Evolutionary conservation across 35 echinoderm and acorn worm genomes (phyloP).

Genomic region (Amphiura filiformis): DNA sequence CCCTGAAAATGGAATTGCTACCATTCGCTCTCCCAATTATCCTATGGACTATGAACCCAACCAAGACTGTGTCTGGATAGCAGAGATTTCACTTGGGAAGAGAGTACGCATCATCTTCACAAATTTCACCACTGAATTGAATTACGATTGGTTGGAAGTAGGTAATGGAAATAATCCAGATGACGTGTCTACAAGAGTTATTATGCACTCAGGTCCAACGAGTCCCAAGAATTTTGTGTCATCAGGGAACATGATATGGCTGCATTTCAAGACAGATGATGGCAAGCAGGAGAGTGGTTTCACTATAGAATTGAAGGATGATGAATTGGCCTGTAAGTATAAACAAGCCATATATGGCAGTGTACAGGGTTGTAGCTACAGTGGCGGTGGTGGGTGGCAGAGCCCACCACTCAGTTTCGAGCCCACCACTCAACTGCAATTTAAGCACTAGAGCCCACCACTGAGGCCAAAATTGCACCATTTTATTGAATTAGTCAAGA

Average conservation of each 20-base stretch:
- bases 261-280: slow-evolving; percentile 63
- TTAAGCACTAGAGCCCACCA: no score
- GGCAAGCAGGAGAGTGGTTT: slow-evolving; percentile 65
- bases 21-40: slow-evolving; percentile 72
- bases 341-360: no score
- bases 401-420: no score
- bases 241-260: slow-evolving; percentile 50
- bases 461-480: no score
- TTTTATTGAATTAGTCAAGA: no score
- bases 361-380: no score
- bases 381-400: no score
- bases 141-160: slow-evolving; percentile 71
- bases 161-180: slow-evolving; percentile 63
- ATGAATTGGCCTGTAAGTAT: slow-evolving; percentile 58
- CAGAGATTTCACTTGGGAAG: slow-evolving; percentile 28
- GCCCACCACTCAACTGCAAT: no score
- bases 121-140: slow-evolving; percentile 68
- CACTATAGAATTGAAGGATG: slow-evolving; percentile 66
- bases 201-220: slow-evolving; percentile 52
- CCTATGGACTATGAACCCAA: slow-evolving; percentile 57
- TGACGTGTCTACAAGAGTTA: slow-evolving; percentile 3
- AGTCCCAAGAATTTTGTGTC: slow-evolving; percentile 72
- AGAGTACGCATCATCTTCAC: slow-evolving; percentile 65
- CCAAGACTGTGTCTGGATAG: slow-evolving; percentile 59
- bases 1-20: slow-evolving; percentile 38